Base-by-base conservation (phyloP, 2,888 invertebrate species). In the Diachrysia chrysitis region DNA sequence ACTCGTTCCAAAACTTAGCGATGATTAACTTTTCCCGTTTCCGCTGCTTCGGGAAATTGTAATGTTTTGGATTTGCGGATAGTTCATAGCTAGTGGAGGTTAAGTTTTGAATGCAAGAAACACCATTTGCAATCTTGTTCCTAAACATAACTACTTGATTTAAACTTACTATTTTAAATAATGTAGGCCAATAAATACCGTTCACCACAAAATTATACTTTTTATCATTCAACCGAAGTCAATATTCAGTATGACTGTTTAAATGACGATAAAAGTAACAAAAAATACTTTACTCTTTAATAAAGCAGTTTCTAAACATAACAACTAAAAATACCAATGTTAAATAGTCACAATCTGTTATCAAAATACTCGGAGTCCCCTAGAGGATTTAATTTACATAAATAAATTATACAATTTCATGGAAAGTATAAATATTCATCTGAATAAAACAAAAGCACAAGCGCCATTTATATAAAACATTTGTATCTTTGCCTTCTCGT, bases 361-460 rank as follows among this genome's bases (percentile, higher is more conserved):
- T 66, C 17, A 46, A 17, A 79, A 78, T 76, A 71, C 64, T 66
- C 71, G 54, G 68, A 59, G 66, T 62, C 67, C 51, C 53, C 69
- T 66, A 59, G 55, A 57, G 64, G 71, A 67, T 71, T 74, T 59
- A 55, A 78, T 81, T 74, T 71, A 57, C 73, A 78, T 78, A 72
- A 84, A 84, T 82, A 77, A 83, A 79, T 83, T 70, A 80, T 74
- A 62, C 67, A 61, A 67, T 61, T 70, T 72, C 73, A 73, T 84
- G 69, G 73, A 82, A 83, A 78, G 76, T 64, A 69, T 74, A 67
- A 76, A 68, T 73, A 72, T 73, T 67, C 74, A 68, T 66, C 42
- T 67, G 71, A 72, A 81, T n/a, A n/a, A 73, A 76, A 71, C 59
- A 69, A 63, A 68, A 74, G 66, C 67, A 63, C 56, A 63, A 63